Conservation (phyloP, 1,140 invertebrate species). For the Anastrepha ludens region DNA sequence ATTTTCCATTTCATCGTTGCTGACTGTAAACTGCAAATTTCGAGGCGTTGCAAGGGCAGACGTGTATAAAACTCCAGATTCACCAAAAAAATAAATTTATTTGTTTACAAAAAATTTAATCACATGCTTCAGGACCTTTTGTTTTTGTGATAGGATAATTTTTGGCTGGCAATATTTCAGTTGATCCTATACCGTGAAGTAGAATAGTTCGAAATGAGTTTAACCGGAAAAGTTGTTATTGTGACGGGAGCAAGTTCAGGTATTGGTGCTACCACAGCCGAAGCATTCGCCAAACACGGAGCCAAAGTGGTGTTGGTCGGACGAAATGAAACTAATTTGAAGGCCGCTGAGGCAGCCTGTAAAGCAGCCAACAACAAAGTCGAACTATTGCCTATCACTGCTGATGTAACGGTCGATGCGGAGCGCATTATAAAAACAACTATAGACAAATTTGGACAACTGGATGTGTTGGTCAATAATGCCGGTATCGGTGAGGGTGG, state of each 20-base stretch:
- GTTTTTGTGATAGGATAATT: too few species aligned
- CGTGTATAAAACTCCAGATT: too few species aligned
- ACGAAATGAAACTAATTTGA: constrained; percentile 81
- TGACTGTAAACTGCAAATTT: too few species aligned
- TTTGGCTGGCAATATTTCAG: background rate
- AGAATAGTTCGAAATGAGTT: constrained; percentile 75
- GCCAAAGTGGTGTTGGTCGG: constrained; percentile 82
- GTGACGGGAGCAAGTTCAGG: constrained; percentile 90
- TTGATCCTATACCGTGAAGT: background rate
- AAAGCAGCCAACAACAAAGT: constrained; percentile 59
- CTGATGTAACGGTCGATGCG: constrained; percentile 80
- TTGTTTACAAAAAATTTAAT: too few species aligned
- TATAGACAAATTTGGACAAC: constrained; percentile 78
- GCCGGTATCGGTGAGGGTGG: constrained; percentile 85
- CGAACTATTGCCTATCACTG: constrained; percentile 74
- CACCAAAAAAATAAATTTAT: too few species aligned
- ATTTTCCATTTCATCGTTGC: too few species aligned
- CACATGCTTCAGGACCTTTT: too few species aligned
- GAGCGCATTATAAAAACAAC: constrained; percentile 80
- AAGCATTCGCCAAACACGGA: constrained; percentile 84
- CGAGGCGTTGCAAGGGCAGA: too few species aligned
- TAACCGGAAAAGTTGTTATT: constrained; percentile 81
- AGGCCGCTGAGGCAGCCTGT: constrained; percentile 78
- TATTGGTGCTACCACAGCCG: constrained; percentile 88
- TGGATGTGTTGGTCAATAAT: constrained; percentile 86